Evolutionary conservation across 2,113 vertebrate genomes (phyloP), one percentile per base, ranked within the genome.

Genomic region (Heloderma charlesbogerti): DNA sequence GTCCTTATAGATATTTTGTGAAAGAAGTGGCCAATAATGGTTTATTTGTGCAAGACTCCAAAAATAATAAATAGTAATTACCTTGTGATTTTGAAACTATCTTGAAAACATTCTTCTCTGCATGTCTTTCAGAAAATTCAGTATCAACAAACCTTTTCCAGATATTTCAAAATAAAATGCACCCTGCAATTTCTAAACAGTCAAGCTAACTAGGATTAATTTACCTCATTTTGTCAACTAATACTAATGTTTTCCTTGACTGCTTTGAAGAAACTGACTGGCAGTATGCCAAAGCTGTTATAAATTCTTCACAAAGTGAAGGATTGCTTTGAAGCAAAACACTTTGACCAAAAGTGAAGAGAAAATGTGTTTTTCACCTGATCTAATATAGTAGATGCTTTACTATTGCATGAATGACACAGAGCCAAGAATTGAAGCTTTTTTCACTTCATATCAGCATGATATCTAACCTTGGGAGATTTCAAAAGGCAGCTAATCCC

Each of bases 21-120:
- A 34, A 84, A 93, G 88, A 93, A 91, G 9, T 72, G 86, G 40
- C 40, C 86, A 88, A 10, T 79, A 80, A 66, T 37, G 54, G 45
- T 88, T 86, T 40, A 88, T 51, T 15, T 95, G 90, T 84, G 45
- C 16, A 69, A 57, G 13, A 27, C 40, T 82, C 67, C 43, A 77
- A 63, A 40, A 81, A 91, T 2, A 54, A 75, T 6, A 77, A 89
- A 87, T 66, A 79, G 45, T 29, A 84, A 84, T 72, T 16, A 84
- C 92, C 88, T 67, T 80, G 90, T 82, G 45, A 91, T 91, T 69
- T 85, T 45, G 89, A 89, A 80, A 69, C 82, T 94, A 74, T 93
- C 3, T 66, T 37, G 69, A 85, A 51, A 84, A 93, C 60, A 40
- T 57, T 3, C 67, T 15, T 92, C 93, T 93, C 63, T 92, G 66